Evolutionary conservation across 2,888 invertebrate genomes (phyloP).

Genomic region (Leptopilina drosophilae): DNA sequence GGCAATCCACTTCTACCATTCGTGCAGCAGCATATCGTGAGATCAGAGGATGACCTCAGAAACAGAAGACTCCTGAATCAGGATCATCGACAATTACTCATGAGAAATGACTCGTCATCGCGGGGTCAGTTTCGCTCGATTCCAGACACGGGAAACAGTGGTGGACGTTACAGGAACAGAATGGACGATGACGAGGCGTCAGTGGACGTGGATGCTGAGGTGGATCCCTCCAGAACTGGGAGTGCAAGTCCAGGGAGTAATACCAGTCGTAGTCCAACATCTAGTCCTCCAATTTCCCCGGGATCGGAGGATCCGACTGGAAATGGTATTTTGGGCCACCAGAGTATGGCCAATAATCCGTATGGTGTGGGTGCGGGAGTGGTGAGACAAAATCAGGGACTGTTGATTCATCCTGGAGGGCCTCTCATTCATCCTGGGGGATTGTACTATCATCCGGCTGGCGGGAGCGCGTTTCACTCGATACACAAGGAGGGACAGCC

Average conservation of each 20-base stretch:
- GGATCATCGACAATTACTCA: neutral
- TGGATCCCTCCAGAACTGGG: conserved; percentile 72
- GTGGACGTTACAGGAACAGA: conserved; percentile 19
- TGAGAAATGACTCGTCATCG: conserved; percentile 4
- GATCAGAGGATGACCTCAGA: conserved; percentile 23
- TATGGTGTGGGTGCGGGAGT: conserved; percentile 59
- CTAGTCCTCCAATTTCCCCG: conserved; percentile 91
- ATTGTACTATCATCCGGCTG: conserved; percentile 71
- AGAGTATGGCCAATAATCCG: conserved; percentile 54
- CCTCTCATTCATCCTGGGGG: conserved; percentile 71
- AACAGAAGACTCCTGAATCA: conserved; percentile 7
- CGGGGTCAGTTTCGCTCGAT: conserved; percentile 13
- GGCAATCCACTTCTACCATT: conserved; percentile 10
- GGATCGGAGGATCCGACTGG: conserved; percentile 85
- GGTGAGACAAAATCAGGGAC: conserved; percentile 70
- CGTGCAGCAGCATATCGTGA: conserved; percentile 25
- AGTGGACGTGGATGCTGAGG: conserved; percentile 57
- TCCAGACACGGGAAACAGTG: conserved; percentile 14
- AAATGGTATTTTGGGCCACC: conserved; percentile 56
- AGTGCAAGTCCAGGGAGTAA: conserved; percentile 80
- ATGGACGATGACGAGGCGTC: conserved; percentile 46
- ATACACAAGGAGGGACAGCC: conserved; percentile 78
- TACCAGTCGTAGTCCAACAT: conserved; percentile 81
- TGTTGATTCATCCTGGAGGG: conserved; percentile 70
- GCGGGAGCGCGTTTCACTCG: conserved; percentile 75